phyloP scores from a whole-genome alignment of 2,797 vertebrate species.

The Podargus strigoides region DNA sequence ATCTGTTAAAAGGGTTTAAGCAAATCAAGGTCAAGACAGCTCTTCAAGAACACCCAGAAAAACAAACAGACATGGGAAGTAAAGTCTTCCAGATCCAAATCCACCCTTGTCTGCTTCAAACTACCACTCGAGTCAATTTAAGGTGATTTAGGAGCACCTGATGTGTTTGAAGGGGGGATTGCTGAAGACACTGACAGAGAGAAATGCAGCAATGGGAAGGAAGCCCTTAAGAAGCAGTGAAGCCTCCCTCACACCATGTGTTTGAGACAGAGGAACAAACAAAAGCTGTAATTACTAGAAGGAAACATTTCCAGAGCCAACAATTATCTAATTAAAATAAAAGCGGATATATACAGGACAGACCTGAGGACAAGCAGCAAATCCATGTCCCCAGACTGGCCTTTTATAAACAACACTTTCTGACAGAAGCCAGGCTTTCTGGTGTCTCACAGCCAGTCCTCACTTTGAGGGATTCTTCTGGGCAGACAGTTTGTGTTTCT shows the following conservation, averaged over 20 bases:
- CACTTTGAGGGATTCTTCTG: background rate
- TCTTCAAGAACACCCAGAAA: background rate
- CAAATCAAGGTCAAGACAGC: background rate
- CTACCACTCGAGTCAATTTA: background rate
- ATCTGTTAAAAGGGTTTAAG: background rate
- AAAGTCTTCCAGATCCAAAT: background rate
- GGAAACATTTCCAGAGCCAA: conserved; percentile 9
- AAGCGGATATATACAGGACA: background rate
- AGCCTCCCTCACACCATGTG: background rate
- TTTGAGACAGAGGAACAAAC: background rate
- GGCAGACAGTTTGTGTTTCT: background rate
- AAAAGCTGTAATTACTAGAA: conserved; percentile 15
- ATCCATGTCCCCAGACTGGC: background rate
- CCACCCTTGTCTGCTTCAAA: background rate
- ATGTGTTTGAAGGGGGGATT: background rate
- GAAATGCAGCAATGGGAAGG: background rate
- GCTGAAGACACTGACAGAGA: background rate
- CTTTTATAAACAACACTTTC: background rate
- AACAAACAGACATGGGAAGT: background rate
- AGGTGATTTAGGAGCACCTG: background rate
- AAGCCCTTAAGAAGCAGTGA: background rate
- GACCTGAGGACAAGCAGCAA: background rate
- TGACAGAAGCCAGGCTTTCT: background rate
- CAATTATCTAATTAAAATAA: conserved; percentile 26
- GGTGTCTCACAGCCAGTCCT: background rate